Conservation (phyloP, 2,113 vertebrate genomes). For the Scartelaos histophorus region DNA sequence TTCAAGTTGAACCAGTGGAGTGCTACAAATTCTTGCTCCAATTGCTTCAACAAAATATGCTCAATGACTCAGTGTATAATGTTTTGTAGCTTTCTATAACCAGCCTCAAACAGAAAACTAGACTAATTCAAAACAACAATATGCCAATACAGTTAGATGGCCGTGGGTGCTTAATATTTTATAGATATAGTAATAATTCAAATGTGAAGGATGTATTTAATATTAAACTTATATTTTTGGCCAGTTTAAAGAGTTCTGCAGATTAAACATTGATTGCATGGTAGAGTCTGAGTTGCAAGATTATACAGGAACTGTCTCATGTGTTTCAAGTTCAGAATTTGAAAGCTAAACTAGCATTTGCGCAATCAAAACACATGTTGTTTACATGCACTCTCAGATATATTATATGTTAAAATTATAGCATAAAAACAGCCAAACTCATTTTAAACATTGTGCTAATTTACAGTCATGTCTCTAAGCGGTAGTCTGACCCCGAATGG, state of each 20-base stretch:
- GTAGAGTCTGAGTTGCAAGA: neutral
- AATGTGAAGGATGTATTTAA: no score
- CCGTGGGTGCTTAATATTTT: no score
- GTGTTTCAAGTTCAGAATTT: neutral
- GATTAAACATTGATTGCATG: no score
- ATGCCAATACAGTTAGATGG: no score
- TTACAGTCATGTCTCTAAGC: conserved; percentile 36
- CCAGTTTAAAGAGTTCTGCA: no score
- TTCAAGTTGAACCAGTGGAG: neutral
- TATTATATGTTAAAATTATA: neutral
- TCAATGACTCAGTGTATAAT: neutral
- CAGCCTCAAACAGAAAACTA: neutral
- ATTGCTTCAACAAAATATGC: neutral
- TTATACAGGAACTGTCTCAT: neutral
- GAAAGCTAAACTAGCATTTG: neutral
- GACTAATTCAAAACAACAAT: neutral
- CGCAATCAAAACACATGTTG: neutral
- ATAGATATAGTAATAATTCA: no score
- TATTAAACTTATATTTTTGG: no score
- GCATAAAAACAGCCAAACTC: neutral
- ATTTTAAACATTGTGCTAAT: neutral
- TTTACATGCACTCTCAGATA: neutral
- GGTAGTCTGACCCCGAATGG: conserved; percentile 58
- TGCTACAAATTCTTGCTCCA: neutral
- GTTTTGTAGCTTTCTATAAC: neutral